Base-by-base conservation (phyloP, 2,113 vertebrate species). In the Sylvietta virens region DNA sequence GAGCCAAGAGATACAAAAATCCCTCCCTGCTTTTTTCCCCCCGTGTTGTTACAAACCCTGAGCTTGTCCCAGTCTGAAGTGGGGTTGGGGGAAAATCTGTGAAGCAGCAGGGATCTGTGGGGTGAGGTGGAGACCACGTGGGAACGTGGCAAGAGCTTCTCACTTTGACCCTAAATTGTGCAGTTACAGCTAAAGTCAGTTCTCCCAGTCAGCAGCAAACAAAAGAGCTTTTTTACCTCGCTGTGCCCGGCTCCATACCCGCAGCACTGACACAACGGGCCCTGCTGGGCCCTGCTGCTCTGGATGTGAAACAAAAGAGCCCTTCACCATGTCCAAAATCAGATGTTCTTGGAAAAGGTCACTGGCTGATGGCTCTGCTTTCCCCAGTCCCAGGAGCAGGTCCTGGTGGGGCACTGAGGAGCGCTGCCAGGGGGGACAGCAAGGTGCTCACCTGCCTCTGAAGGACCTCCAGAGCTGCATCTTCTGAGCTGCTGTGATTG, bases 241-340 rank as follows among this genome's bases (percentile, higher is more conserved):
- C 37, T 1, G 3, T 89, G 54, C 40, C 64, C 71, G 16, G 50
- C 87, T 69, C 60, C 5, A 1, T 85, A 51, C 79, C 62, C 0
- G 0, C 51, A 58, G 74, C 82, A 5, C 79, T 74, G 50, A 37
- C 47, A 45, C 26, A 40, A 3, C 0, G 0, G 20, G 39, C 57
- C 64, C 61, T 42, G 61, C 6, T 79, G 65, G 76, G 70, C 61
- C 56, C 37, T 18, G 3, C 42, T 86, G 39, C 66, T 71, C 72
- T n/a, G 18, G 35, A 15, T n/a, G 7, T 19, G 31, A 58, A 78
- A 79, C 66, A 80, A 42, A 86, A 72, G 76, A 83, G 24, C 57
- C 62, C 48, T 76, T 88, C 27, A 54, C 4, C 1, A 1, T 44
- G 37, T 13, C 81, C 35, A 72, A 35, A 69, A 28, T 13, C 39